phyloP scores from a whole-genome alignment of 2,797 vertebrate species.

The Onychomys arenicola region DNA sequence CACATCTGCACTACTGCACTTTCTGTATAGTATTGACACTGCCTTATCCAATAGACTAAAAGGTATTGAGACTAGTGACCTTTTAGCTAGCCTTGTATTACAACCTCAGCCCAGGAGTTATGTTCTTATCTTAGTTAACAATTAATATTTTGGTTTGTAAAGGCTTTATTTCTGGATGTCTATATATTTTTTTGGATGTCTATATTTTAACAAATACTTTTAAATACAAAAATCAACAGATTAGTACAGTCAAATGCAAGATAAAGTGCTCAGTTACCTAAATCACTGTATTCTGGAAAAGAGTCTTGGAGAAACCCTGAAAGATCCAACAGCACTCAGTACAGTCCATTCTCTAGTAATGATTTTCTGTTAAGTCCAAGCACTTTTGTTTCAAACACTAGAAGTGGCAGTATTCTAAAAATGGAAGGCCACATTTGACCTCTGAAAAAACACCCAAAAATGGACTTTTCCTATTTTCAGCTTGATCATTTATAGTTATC shows the following conservation, averaged over 20 bases:
- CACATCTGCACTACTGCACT: not conserved
- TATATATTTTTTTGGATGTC: conserved; percentile 57
- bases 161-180: conserved; percentile 72
- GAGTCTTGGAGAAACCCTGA: not conserved
- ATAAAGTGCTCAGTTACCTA: conserved; percentile 68
- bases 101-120: conserved; percentile 6
- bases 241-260: conserved; percentile 49
- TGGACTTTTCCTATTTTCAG: conserved; percentile 5
- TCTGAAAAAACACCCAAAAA: conserved; percentile 61
- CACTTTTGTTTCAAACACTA: not conserved
- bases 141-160: conserved; percentile 48
- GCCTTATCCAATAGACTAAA: conserved; percentile 26
- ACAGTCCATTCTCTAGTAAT: not conserved
- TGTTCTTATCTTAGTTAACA: conserved; percentile 38
- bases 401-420: conserved; percentile 61
- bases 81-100: not conserved
- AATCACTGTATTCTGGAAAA: conserved; percentile 3
- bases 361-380: conserved; percentile 75
- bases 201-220: conserved; percentile 61
- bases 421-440: conserved; percentile 18
- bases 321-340: not conserved
- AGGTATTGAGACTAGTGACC: conserved; percentile 5
- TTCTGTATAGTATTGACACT: not conserved
- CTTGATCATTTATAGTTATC: not conserved
- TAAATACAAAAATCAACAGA: conserved; percentile 53